Base-by-base conservation (phyloP, 2,888 invertebrate species). In the Lochmaea crataegi region DNA sequence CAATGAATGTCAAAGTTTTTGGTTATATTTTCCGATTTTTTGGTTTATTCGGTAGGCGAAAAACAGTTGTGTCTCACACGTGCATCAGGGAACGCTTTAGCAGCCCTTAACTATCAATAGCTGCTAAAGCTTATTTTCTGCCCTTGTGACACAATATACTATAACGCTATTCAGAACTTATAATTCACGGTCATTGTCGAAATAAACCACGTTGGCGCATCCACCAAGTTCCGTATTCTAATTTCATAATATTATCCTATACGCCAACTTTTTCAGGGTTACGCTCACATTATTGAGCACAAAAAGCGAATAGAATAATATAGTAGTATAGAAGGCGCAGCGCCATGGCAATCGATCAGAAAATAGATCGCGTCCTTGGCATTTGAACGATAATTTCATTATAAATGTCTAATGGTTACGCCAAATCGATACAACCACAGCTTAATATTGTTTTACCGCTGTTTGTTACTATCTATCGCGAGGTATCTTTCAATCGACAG, bases 361-460 rank as follows among this genome's bases (percentile, higher is more conserved):
- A 61, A 61, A 42, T 18, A 16, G 22, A 67, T 58, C n/a, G 42
- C 72, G 68, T 64, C 75, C 75, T 75, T 75, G 75, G 66, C 75
- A 75, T 75, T 75, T 72, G 58, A 68, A 65, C 63, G 65, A 75
- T 70, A 67, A 75, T 72, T 72, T 67, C 58, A 70, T 70, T 41
- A 72, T 65, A 41, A 16, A 65, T 42, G 71, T n/a, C n/a, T n/a
- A n/a, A n/a, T n/a, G n/a, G n/a, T 14, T 68, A 45, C 48, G 65
- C 22, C 68, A 18, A 72, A 72, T 72, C 72, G 68, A 72, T 72
- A 72, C 18, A 41, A 16, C 48, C 32, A 56, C 6, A 53, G 18
- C 48, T 68, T 72, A 51, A 57, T 60, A 60, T 71, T 71, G 57
- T 71, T 71, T 41, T 61, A 38, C 48, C 45, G 48, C 48, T 16